A percentile compares a stretch with the other conserved stretches of the same genome.
Conservation (phyloP, 2,113 vertebrate genomes). For the Apaloderma vittatum region DNA sequence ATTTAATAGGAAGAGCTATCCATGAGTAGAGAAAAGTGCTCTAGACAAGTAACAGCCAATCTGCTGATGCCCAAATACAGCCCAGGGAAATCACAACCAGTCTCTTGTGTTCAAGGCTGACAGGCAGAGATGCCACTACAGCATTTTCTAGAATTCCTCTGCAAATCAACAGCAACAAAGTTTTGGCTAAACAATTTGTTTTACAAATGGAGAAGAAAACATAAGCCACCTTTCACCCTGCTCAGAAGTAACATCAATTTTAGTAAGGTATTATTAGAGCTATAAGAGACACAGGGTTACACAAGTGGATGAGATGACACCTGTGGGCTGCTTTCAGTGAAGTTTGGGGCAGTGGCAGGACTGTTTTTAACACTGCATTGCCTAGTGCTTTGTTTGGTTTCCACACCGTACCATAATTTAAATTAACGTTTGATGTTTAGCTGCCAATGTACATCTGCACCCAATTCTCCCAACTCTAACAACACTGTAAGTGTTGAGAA, state of each 20-base stretch:
- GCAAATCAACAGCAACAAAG: not conserved
- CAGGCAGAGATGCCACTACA: not conserved
- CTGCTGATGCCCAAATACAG: not conserved
- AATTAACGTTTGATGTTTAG: not conserved
- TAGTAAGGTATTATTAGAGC: not conserved
- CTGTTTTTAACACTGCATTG: not conserved
- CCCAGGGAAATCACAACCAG: not conserved
- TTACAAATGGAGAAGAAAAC: not conserved
- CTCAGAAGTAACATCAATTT: not conserved
- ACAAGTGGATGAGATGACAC: not conserved
- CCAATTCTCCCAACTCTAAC: not conserved
- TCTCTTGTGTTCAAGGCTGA: not conserved
- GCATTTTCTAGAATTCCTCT: not conserved
- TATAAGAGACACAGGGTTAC: not conserved
- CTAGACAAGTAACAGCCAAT: not conserved
- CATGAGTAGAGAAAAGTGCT: not conserved
- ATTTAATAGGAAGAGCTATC: not conserved
- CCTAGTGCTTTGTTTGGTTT: not conserved
- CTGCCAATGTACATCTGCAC: not conserved
- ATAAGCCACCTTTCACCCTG: not conserved
- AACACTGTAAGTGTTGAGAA: not conserved
- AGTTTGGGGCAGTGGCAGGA: not conserved
- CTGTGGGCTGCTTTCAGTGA: not conserved
- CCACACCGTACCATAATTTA: not conserved
- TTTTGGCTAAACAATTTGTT: not conserved